These are phyloP conservation scores for Incurvaria masculella DNA, from an alignment of 2,888 invertebrate species.

Conservation along the genomic window DNA sequence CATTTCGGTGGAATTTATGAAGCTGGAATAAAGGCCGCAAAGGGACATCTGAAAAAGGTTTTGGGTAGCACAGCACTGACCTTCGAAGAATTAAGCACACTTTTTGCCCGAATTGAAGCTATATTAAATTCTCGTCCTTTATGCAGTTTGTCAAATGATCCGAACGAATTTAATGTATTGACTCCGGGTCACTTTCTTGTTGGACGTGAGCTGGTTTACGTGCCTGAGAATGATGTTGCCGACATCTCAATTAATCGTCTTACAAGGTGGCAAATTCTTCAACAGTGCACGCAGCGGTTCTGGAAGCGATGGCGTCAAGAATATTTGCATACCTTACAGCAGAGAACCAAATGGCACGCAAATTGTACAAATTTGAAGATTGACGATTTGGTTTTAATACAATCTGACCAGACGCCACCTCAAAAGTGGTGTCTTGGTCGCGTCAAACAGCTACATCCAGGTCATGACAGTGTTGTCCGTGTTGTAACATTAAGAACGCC, in stretches of 20 bases:
- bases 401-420: constrained; percentile 2
- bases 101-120: constrained; percentile 11
- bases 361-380: constrained; percentile 1
- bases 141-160: constrained; percentile 7
- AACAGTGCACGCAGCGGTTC: constrained; percentile 12
- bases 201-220: constrained; percentile 4
- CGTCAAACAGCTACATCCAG: constrained; percentile 10
- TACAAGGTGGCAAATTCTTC: constrained; percentile 13
- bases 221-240: constrained; percentile 8
- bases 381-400: constrained; percentile 7
- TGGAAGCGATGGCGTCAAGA: constrained; percentile 15
- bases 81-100: constrained; percentile 14
- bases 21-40: not conserved
- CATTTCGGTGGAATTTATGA: constrained; percentile 4
- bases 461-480: constrained; percentile 9
- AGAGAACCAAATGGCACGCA: constrained; percentile 12
- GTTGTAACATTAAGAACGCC: too few relatives aligned
- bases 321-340: constrained; percentile 16
- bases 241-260: constrained; percentile 5
- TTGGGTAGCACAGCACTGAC: constrained; percentile 5
- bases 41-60: constrained; percentile 1
- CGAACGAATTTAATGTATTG: constrained; percentile 11
- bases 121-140: constrained; percentile 12
- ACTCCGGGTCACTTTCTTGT: constrained; percentile 13
- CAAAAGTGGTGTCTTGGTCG: constrained; percentile 9